Evolutionary conservation across 2,888 invertebrate species (phyloP).

Genomic region (Esperia sulphurella): DNA sequence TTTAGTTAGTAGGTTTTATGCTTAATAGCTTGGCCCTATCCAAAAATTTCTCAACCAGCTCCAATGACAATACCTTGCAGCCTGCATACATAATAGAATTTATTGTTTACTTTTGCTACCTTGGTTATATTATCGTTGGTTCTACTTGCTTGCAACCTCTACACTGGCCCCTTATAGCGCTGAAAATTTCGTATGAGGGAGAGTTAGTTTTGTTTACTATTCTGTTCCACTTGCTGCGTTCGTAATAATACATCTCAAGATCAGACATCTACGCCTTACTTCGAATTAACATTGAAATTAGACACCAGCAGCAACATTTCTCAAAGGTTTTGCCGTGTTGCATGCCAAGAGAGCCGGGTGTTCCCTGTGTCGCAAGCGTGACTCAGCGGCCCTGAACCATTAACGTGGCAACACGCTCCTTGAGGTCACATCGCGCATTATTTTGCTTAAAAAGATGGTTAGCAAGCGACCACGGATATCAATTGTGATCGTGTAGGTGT

Average conservation of each 20-base stretch:
- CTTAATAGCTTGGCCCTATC: too few species aligned
- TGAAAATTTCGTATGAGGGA: too few species aligned
- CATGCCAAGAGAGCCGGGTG: constrained; percentile 65
- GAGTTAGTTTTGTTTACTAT: too few species aligned
- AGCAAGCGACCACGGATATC: constrained; percentile 13
- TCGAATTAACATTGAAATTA: constrained; percentile 22
- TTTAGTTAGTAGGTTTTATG: too few species aligned
- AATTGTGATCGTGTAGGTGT: constrained; percentile 15
- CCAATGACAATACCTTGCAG: too few species aligned
- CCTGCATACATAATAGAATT: too few species aligned
- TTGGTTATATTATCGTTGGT: too few species aligned
- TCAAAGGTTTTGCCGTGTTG: constrained; percentile 31
- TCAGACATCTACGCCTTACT: constrained; percentile 9
- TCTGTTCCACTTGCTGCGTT: background rate
- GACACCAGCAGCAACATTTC: constrained; percentile 31
- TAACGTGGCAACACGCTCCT: constrained; percentile 46
- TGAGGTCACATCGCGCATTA: constrained; percentile 35
- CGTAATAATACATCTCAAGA: constrained; percentile 1
- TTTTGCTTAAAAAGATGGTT: constrained; percentile 22
- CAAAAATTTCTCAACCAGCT: too few species aligned
- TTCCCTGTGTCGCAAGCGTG: constrained; percentile 58
- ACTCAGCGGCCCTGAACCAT: constrained; percentile 63
- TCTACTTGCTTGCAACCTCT: too few species aligned
- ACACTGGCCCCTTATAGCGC: too few species aligned
- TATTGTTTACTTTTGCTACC: too few species aligned